A percentile compares a stretch with the other conserved stretches of the same genome.
Conservation (phyloP, 92 coral and sea anemone genomes). For the Pocillopora grandis region DNA sequence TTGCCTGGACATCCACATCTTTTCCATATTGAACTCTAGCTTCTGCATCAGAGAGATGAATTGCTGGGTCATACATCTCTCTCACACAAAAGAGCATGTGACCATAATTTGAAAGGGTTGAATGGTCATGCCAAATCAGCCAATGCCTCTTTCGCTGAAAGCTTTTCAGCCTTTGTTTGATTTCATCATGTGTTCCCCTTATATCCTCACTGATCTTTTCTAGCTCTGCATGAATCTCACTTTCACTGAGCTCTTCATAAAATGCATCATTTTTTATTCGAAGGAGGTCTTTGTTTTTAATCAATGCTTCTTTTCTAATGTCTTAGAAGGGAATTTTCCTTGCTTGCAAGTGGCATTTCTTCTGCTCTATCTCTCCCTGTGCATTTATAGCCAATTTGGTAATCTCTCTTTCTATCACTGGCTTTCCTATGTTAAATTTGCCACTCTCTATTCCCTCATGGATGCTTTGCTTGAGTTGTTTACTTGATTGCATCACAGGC, state of each 20-base stretch:
- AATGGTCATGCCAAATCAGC: constrained; percentile 58
- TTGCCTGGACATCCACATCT: constrained; percentile 52
- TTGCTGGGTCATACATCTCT: constrained; percentile 41
- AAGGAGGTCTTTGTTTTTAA: constrained; percentile 12
- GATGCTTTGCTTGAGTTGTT: constrained; percentile 18
- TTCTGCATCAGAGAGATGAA: constrained; percentile 41
- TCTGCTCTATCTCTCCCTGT: constrained; percentile 30
- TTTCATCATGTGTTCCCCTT: constrained; percentile 6
- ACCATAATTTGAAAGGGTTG: constrained; percentile 44
- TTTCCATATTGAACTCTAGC: constrained; percentile 4
- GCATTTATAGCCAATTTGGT: constrained; percentile 32
- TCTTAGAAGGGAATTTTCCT: constrained; percentile 57
- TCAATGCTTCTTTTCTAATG: constrained; percentile 47
- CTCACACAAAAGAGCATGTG: constrained; percentile 34
- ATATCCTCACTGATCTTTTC: constrained; percentile 19
- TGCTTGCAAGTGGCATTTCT: constrained; percentile 30
- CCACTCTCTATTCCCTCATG: constrained; percentile 14
- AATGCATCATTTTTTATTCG: constrained; percentile 15
- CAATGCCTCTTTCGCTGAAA: constrained; percentile 50
- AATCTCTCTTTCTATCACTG: constrained; percentile 25
- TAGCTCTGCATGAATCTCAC: constrained; percentile 32
- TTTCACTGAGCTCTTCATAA: constrained; percentile 33
- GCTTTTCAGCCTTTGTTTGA: constrained; percentile 13
- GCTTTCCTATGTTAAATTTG: constrained; percentile 17
- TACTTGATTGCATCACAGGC: constrained; percentile 30